These are phyloP conservation scores for Noctua pronuba DNA, from an alignment of 2,888 invertebrate species.

Conservation along the genomic window DNA sequence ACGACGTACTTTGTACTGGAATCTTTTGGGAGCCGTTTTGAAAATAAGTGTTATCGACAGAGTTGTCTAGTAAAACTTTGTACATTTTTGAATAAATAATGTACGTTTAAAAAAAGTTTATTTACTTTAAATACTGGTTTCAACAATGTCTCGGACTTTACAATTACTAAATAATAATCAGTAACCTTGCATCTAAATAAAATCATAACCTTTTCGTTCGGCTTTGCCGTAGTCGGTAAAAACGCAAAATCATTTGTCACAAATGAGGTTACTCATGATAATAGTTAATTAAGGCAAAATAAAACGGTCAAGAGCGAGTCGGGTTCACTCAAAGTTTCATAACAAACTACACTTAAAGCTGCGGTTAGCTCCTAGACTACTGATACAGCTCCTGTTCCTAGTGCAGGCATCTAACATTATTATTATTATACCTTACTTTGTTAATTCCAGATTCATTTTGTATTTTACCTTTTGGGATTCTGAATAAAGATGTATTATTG, in stretches of 20 bases:
- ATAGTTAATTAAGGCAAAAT: background rate
- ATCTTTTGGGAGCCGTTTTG: slow-evolving; percentile 10
- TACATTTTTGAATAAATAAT: slow-evolving; percentile 32
- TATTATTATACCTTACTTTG: too few relatives aligned
- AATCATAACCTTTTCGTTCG: background rate
- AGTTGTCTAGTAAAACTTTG: slow-evolving; percentile 3
- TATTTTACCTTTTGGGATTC: too few relatives aligned
- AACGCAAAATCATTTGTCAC: background rate
- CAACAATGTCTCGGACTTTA: background rate
- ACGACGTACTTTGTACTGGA: slow-evolving; percentile 28
- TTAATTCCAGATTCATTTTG: too few relatives aligned
- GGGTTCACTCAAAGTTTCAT: background rate
- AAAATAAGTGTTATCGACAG: slow-evolving; percentile 6
- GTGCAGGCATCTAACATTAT: too few relatives aligned
- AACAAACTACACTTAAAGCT: too few relatives aligned
- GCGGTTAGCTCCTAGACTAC: too few relatives aligned
- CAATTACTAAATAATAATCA: background rate
- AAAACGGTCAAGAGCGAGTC: background rate
- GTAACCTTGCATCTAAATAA: background rate
- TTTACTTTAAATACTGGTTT: background rate
- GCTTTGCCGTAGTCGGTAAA: background rate
- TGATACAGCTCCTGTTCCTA: too few relatives aligned
- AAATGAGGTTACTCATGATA: background rate
- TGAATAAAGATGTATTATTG: too few relatives aligned
- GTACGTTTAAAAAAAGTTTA: background rate